These are phyloP conservation scores for Drosophila vallismaia DNA, from an alignment of 2,888 invertebrate genomes.

Conservation along the genomic window DNA sequence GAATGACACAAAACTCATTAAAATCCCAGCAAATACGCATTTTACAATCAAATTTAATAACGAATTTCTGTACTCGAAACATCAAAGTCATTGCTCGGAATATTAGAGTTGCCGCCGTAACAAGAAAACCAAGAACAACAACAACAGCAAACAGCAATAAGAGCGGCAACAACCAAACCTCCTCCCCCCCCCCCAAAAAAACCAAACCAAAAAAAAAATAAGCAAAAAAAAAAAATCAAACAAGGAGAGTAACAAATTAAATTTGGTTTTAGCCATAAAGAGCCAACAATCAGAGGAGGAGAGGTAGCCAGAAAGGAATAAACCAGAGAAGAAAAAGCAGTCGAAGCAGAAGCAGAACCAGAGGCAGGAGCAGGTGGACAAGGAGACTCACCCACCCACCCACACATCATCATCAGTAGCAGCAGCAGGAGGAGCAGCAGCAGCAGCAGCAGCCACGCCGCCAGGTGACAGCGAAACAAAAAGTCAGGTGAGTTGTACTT, in stretches of 20 bases:
- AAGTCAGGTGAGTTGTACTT: slow-evolving; percentile 44
- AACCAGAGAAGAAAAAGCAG: slow-evolving; percentile 1
- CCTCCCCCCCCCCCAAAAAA: slow-evolving; percentile 4
- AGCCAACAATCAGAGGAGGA: slow-evolving; percentile 50
- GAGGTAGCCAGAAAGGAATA: slow-evolving; percentile 41
- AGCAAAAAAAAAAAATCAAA: slow-evolving; percentile 15
- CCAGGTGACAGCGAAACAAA: slow-evolving; percentile 36
- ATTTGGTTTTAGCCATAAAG: slow-evolving; percentile 73
- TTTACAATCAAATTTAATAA: slow-evolving; percentile 65
- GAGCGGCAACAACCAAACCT: slow-evolving; percentile 15
- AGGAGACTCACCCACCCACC: slow-evolving; percentile 37
- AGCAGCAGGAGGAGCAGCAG: slow-evolving; percentile 12
- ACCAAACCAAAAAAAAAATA: slow-evolving; percentile 36
- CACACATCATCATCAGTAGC: not conserved
- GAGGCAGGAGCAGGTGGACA: slow-evolving; percentile 22
- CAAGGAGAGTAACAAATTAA: slow-evolving; percentile 72
- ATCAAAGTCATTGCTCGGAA: slow-evolving; percentile 54
- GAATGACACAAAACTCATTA: not conserved
- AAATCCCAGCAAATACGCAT: slow-evolving; percentile 41
- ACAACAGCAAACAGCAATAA: slow-evolving; percentile 18
- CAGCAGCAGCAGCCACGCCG: slow-evolving; percentile 20
- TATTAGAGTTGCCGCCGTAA: slow-evolving; percentile 7
- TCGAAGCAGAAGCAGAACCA: slow-evolving; percentile 10
- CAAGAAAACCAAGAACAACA: slow-evolving; percentile 14
- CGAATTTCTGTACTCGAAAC: slow-evolving; percentile 47